Conservation (phyloP, 2,113 vertebrate genomes). For the Triplophysa siluroides region DNA sequence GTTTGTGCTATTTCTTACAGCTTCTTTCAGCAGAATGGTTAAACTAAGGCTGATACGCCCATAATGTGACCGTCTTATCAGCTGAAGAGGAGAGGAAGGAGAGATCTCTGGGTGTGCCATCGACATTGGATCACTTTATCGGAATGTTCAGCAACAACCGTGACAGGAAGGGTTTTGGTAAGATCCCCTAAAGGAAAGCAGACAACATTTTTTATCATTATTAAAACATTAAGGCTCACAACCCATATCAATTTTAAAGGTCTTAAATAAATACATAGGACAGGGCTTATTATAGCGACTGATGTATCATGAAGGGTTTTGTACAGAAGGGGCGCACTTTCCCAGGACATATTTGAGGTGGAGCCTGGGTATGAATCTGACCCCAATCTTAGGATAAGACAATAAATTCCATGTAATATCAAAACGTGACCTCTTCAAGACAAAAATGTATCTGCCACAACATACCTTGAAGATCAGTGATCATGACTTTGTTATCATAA, state of each 20-base stretch:
- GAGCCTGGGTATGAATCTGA: no score
- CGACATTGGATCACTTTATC: constrained; percentile 98
- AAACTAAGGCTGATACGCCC: constrained; percentile 81
- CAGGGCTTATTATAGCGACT: no score
- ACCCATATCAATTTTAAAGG: not conserved
- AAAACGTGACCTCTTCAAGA: no score
- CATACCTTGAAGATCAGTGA: constrained; percentile 94
- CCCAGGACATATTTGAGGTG: no score
- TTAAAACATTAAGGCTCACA: no score
- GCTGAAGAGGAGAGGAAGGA: constrained; percentile 96
- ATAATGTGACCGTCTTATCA: constrained; percentile 93
- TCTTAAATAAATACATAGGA: no score
- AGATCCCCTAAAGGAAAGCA: constrained; percentile 82
- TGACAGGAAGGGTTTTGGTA: constrained; percentile 92
- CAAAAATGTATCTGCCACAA: no score
- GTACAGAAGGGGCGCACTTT: no score
- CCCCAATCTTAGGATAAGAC: no score
- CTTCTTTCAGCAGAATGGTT: not conserved
- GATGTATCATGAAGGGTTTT: no score
- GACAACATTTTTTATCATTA: no score
- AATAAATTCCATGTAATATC: no score
- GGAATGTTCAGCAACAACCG: constrained; percentile 88
- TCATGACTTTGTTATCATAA: constrained; percentile 93
- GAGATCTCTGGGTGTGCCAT: constrained; percentile 91
- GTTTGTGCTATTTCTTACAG: constrained; percentile 17